Base-by-base conservation (phyloP, 37 sponge, comb jelly and placozoan species). In the Aplysina aerophoba region DNA sequence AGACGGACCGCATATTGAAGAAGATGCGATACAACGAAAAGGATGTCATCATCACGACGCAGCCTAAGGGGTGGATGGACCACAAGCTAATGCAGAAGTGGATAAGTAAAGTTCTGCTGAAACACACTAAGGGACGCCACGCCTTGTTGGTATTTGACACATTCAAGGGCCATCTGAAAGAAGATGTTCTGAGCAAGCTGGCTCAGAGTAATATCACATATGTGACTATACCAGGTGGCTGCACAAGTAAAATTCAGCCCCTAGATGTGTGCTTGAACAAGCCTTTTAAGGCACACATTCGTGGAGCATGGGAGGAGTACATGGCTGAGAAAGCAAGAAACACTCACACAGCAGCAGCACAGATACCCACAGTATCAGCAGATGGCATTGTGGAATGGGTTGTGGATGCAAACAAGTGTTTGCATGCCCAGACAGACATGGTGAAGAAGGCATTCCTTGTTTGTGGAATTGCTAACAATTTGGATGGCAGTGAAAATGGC, bases 301-400 rank as follows among this genome's bases (percentile, higher is more conserved):
- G 63, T 25, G 63, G 63, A 62, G 63, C 63, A 27, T 62, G 63
- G 63, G n/a, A 62, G 12, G 63, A 62, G 63, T 62, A 62, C 63
- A 62, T 62, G 63, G 63, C 11, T 5, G 63, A 62, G 2, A 5
- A 62, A 25, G 63, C 63, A n/a, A n/a, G n/a, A n/a, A n/a, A n/a
- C n/a, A n/a, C n/a, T n/a, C n/a, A n/a, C n/a, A n/a, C n/a, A n/a
- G n/a, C n/a, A n/a, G 63, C 63, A 2, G 4, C 63, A 2, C 63
- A 62, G 63, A 62, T 62, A 62, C 59, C 59, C 59, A 62, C 63
- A 11, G 63, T 14, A 22, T 3, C 12, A 11, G 4, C 4, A 4
- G 11, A 3, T 62, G 12, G 11, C 63, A 62, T 62, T 14, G 11
- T 62, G 4, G 27, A 62, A 5, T 62, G 63, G 63, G 12, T 62